Evolutionary conservation across 1,140 invertebrate species (phyloP).

Genomic region (Heterodera schachtii): DNA sequence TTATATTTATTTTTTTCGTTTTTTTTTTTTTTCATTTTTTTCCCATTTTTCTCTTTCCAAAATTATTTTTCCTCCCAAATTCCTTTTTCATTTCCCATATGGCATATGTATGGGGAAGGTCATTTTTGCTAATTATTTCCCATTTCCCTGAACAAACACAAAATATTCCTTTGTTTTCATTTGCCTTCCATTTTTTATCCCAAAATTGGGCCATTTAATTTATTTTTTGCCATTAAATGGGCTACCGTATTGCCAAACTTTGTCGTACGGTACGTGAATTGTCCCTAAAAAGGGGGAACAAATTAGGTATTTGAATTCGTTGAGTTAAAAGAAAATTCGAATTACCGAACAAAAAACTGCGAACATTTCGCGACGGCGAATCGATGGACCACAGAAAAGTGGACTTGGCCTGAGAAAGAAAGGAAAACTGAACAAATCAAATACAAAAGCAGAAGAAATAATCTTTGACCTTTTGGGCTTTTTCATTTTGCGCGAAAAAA

Average conservation of each 20-base stretch:
- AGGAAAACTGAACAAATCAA: neutral
- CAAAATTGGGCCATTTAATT: slow-evolving; percentile 8
- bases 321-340: neutral
- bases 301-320: no score
- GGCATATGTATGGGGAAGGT: no score
- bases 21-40: no score
- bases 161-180: slow-evolving; percentile 1
- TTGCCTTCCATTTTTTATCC: neutral
- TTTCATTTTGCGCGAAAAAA: neutral
- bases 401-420: slow-evolving; percentile 19
- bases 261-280: slow-evolving; percentile 41
- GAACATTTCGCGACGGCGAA: slow-evolving; percentile 26
- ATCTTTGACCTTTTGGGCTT: neutral
- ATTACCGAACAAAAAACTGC: slow-evolving; percentile 37
- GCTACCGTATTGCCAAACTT: slow-evolving; percentile 38
- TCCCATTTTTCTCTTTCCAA: no score
- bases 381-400: slow-evolving; percentile 41
- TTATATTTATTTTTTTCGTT: neutral
- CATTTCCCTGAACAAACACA: neutral
- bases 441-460: no score
- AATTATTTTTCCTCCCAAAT: no score
- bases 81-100: no score
- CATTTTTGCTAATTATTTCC: no score
- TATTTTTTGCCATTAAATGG: no score
- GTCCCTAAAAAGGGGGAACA: slow-evolving; percentile 16